Evolutionary conservation across 2,797 vertebrate genomes (phyloP).

Genomic region (Pristis pectinata): DNA sequence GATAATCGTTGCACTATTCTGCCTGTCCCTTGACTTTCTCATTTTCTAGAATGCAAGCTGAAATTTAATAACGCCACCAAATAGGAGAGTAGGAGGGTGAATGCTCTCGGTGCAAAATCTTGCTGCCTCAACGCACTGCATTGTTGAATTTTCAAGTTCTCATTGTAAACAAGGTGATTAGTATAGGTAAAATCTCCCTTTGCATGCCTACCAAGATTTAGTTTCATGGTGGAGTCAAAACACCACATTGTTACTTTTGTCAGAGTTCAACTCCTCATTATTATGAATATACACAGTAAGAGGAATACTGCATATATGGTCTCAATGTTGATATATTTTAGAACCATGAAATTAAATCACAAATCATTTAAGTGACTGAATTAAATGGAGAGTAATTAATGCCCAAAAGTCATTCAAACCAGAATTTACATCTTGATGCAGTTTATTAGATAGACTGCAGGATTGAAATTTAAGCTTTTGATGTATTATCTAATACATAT

Average conservation of each 20-base stretch:
- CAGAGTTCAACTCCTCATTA: background rate
- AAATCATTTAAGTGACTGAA: background rate
- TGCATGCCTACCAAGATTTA: background rate
- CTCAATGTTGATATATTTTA: background rate
- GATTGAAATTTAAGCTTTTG: conserved; percentile 12
- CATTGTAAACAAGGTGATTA: background rate
- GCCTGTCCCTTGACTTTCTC: background rate
- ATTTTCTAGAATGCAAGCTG: background rate
- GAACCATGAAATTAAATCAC: background rate
- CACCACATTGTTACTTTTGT: background rate
- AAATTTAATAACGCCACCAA: background rate
- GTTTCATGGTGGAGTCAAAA: background rate
- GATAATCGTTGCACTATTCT: background rate
- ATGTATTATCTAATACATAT: background rate
- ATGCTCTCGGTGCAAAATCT: background rate
- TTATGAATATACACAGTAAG: background rate
- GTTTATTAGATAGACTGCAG: no score
- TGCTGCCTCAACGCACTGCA: background rate
- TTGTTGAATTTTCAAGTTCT: background rate
- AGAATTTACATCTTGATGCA: background rate
- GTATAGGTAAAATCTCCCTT: background rate
- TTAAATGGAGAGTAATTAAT: background rate
- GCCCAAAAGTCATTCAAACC: background rate
- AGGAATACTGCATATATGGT: background rate
- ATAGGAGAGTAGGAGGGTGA: no score